Evolutionary conservation across 2,888 invertebrate genomes (phyloP).

Genomic region (Minunthozetes semirufus): DNA sequence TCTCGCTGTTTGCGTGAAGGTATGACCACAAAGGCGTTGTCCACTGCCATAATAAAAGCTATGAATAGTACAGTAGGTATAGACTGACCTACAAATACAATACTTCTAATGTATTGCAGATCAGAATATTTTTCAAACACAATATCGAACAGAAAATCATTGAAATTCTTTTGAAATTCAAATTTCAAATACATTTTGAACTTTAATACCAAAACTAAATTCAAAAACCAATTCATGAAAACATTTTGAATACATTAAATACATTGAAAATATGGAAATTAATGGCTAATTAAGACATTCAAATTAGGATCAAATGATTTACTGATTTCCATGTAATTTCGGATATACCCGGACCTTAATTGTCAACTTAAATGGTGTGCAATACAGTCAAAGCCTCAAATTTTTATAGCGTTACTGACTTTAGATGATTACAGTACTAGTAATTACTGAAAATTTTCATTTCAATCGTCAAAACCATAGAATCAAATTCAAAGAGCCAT

Average conservation of each 20-base stretch:
- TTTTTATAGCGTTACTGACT: conserved; percentile 1
- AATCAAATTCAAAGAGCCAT: conserved; percentile 21
- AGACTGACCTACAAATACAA: conserved; percentile 11
- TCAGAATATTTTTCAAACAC: too few species aligned
- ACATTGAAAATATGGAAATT: too few species aligned
- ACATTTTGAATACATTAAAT: too few species aligned
- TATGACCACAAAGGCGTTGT: conserved; percentile 25
- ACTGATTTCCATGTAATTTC: conserved; percentile 2
- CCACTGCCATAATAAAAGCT: background rate
- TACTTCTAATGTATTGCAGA: background rate
- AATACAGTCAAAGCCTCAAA: background rate
- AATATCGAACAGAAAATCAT: too few species aligned
- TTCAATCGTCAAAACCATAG: conserved; percentile 6
- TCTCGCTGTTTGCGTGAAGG: conserved; percentile 1
- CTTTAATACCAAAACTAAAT: too few species aligned
- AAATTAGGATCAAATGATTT: background rate
- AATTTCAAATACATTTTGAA: too few species aligned
- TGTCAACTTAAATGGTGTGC: background rate
- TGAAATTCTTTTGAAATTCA: too few species aligned
- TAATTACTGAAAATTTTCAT: conserved; percentile 1
- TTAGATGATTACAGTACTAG: background rate
- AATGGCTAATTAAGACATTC: background rate
- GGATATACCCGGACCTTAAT: background rate
- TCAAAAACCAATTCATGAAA: too few species aligned
- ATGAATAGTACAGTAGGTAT: background rate